phyloP scores from a whole-genome alignment of 2,797 vertebrate genomes.

The Smutsia gigantea region DNA sequence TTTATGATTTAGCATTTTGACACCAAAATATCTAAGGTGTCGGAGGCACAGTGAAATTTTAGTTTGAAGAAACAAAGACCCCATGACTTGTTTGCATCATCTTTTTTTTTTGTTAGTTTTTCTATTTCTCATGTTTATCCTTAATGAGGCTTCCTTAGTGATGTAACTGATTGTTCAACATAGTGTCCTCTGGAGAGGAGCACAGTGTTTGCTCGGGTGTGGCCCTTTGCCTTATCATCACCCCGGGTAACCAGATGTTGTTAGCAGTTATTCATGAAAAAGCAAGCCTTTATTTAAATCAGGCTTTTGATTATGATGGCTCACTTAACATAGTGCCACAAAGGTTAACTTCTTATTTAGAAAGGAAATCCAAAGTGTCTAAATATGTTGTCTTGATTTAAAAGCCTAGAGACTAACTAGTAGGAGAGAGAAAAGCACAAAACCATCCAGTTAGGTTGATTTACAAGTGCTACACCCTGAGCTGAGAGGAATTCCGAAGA shows the following conservation, averaged over 20 bases:
- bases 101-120: neutral
- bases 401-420: neutral
- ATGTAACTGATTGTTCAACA: neutral
- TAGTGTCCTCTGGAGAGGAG: neutral
- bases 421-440: neutral
- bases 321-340: neutral
- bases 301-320: neutral
- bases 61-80: neutral
- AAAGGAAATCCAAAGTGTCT: neutral
- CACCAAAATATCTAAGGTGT: neutral
- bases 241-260: neutral
- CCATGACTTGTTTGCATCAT: neutral
- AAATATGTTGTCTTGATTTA: neutral
- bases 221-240: neutral
- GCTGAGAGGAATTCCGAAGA: neutral
- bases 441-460: neutral
- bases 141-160: neutral
- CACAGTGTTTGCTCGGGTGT: neutral
- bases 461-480: neutral
- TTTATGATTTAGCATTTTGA: neutral
- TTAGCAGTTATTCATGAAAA: neutral
- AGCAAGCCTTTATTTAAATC: neutral
- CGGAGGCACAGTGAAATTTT: neutral
- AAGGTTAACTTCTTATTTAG: neutral
- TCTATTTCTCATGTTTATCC: neutral